Evolutionary conservation across 2,113 vertebrate genomes (phyloP), one percentile per base, ranked within the genome.

Genomic region (Drymodes brunneopygia): DNA sequence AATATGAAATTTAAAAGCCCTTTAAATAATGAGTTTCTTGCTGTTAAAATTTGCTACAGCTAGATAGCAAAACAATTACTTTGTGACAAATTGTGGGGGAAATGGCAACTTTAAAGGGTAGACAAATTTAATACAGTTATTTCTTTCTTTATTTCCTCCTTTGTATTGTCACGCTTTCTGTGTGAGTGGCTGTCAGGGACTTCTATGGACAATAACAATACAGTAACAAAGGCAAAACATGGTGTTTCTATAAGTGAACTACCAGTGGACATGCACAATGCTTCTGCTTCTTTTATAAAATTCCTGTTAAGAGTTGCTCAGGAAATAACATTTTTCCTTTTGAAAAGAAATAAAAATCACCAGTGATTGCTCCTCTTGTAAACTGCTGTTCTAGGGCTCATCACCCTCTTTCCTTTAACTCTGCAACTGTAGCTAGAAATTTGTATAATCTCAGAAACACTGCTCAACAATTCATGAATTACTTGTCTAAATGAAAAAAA

Each of bases 21-120:
- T 93, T 96, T 95, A 94, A 95, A 94, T 97, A 97, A 97, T 77
- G 69, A 96, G 89, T 79, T 97, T 77, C 95, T 96, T 91, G 82
- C 92, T 94, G 94, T 88, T 95, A 95, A 94, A 96, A 93, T 92
- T 97, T 95, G 91, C 84, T 82, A 80, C 58, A 88, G 91, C 56
- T 85, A 94, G 84, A 92, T 86, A 96, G 92, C 70, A 94, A 94
- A 96, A 97, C 84, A 96, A 97, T 97, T 94, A 96, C 61, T 95
- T 93, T 87, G 51, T 90, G 89, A 94, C 65, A 97, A 81, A 95
- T 92, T 92, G 84, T 60, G 44, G 38, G 42, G 73, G n/a, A 95
- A 97, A 94, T 70, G 58, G 86, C 38, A 91, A 92, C 66, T 90
- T 94, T 91, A 95, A 97, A 97, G 58, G 67, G 57, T 67, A 74